Evolutionary conservation across 1,140 invertebrate species (phyloP), one percentile per base, ranked within the genome.

Genomic region (Atta cephalotes): DNA sequence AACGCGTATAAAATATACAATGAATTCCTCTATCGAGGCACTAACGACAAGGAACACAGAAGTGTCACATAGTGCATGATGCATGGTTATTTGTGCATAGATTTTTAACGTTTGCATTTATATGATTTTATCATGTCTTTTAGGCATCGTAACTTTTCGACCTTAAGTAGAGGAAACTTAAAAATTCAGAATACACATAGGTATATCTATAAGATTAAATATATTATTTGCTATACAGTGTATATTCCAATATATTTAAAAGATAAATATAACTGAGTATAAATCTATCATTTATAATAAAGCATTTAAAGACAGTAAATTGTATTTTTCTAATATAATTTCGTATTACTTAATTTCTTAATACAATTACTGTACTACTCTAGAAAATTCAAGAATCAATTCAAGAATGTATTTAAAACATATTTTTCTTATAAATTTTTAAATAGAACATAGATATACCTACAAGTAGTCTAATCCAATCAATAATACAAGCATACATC

Each of bases 1-100:
- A 86, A 89, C 80, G 89, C 87, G 87, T 89, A 91, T 89, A 91
- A 91, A 91, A 91, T 90, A 91, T 91, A 91, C 87, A 90, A 91
- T 76, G 76, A 90, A 74, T 88, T 89, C 90, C 86, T 86, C 81
- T 88, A 88, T 82, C 77, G 76, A 90, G 89, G 90, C 89, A 91
- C 89, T 91, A 91, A 91, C 82, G 89, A 91, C 62, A 91, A 91
- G 89, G 86, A 90, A 91, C 89, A 91, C 89, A 88, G 86, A 86
- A 88, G 87, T 90, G 82, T 91, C 72, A 65, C 82, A 58, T 82
- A 78, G 86, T 87, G 79, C 81, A 86, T 86, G 74, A 88, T 86
- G 79, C 77, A 78, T 71, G 81, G 70, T 31, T 89, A 66, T 71
- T 85, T 86, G 77, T 88, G 78, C 82, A 76, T 63, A 56, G 68